phyloP scores from a whole-genome alignment of 2,888 invertebrate genomes.

The Aethes cnicana region DNA sequence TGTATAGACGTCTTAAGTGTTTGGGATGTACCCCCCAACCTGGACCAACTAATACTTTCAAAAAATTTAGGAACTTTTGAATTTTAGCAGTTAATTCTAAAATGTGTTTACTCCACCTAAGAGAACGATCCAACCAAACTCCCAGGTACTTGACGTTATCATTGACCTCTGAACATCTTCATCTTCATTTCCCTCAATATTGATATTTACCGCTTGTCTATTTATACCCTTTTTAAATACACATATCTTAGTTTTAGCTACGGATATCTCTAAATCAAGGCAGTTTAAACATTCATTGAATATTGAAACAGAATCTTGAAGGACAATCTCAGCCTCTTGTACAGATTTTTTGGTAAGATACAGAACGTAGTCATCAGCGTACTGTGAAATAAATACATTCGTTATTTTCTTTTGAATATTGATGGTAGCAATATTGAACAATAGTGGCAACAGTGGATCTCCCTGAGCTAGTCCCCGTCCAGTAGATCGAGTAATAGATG shows the following conservation, averaged over 20 bases:
- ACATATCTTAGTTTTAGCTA: slow-evolving; percentile 36
- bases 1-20: slow-evolving; percentile 14
- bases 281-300: slow-evolving; percentile 2
- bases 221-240: no score
- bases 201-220: slow-evolving; percentile 13
- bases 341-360: slow-evolving; percentile 4
- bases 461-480: slow-evolving; percentile 20
- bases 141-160: slow-evolving; percentile 39
- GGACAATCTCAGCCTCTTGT: slow-evolving; percentile 1
- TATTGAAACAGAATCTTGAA: slow-evolving; percentile 7
- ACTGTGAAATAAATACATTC: slow-evolving; percentile 15
- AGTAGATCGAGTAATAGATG: neutral
- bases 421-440: slow-evolving; percentile 23
- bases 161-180: slow-evolving; percentile 22
- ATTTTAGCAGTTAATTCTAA: slow-evolving; percentile 33
- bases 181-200: slow-evolving; percentile 10
- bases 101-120: slow-evolving; percentile 40
- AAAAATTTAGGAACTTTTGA: slow-evolving; percentile 35
- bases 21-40: slow-evolving; percentile 17
- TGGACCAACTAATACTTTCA: slow-evolving; percentile 15
- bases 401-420: neutral
- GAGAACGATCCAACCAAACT: slow-evolving; percentile 37
- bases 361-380: slow-evolving; percentile 28
- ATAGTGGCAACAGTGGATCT: slow-evolving; percentile 22
- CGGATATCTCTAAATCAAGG: slow-evolving; percentile 33